Conservation (phyloP, 2,888 invertebrate species). For the Macrophya annulata region DNA sequence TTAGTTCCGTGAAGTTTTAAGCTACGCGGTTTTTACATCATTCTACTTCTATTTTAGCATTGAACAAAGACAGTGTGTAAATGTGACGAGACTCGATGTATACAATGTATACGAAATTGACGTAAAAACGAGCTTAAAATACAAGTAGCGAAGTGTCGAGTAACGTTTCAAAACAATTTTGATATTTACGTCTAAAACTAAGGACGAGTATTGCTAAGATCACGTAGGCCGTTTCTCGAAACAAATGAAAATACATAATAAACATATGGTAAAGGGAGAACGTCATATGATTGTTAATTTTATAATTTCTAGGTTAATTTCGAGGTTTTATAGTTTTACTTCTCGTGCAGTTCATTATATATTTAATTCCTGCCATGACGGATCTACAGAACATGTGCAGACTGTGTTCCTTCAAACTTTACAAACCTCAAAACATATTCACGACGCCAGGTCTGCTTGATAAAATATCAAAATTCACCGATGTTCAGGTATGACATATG, state of each 20-base stretch:
- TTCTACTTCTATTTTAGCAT: too few relatives aligned
- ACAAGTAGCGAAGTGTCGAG: too few relatives aligned
- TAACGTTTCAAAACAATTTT: not conserved
- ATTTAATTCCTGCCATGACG: not conserved
- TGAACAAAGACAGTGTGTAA: too few relatives aligned
- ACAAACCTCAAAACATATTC: constrained; percentile 40
- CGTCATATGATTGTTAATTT: not conserved
- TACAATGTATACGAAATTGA: too few relatives aligned
- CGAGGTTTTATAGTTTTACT: not conserved
- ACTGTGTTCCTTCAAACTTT: constrained; percentile 30
- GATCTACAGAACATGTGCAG: constrained; percentile 22
- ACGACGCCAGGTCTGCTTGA: constrained; percentile 31
- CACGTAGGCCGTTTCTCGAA: not conserved
- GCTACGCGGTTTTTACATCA: too few relatives aligned
- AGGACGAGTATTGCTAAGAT: not conserved
- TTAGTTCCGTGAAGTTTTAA: too few relatives aligned
- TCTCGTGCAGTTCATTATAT: not conserved
- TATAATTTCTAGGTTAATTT: too few relatives aligned
- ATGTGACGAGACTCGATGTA: too few relatives aligned
- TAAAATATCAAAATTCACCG: constrained; percentile 46
- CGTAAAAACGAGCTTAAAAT: too few relatives aligned
- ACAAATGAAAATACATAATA: not conserved
- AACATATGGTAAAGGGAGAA: not conserved
- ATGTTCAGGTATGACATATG: constrained; percentile 19
- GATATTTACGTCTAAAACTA: not conserved